Conservation (phyloP, 2,888 invertebrate genomes). For the Omphaloscelis lunosa region DNA sequence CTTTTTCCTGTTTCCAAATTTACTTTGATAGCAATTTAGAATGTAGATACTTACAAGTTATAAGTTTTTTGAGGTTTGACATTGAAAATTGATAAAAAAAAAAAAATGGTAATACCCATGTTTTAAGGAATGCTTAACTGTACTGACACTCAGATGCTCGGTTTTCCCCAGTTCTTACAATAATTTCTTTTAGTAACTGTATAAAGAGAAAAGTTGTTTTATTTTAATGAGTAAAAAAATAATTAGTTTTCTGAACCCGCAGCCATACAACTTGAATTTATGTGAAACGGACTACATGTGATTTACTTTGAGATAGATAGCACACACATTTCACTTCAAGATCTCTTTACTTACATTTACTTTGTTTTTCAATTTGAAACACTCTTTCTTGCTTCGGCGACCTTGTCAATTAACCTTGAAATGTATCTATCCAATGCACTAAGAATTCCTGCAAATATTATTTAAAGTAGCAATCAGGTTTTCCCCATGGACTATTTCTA, state of each 20-base stretch:
- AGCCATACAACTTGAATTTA: neutral
- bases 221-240: no score
- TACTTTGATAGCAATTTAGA: slow-evolving; percentile 19
- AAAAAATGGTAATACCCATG: neutral
- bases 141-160: neutral
- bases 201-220: no score
- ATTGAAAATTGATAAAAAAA: slow-evolving; percentile 25
- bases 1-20: slow-evolving; percentile 43
- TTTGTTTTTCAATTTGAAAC: slow-evolving; percentile 10
- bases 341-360: neutral
- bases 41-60: slow-evolving; percentile 19
- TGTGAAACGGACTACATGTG: neutral
- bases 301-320: neutral
- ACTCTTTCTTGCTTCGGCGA: slow-evolving; percentile 1
- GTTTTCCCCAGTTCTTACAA: neutral
- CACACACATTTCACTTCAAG: neutral
- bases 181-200: neutral
- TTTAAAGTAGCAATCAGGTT: neutral
- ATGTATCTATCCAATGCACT: neutral
- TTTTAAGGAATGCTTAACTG: neutral
- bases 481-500: slow-evolving; percentile 14
- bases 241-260: neutral
- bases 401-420: slow-evolving; percentile 41
- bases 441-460: slow-evolving; percentile 9
- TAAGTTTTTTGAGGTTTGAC: neutral